phyloP scores from a whole-genome alignment of 2,888 invertebrate species.

The Drosophila stalkeri region DNA sequence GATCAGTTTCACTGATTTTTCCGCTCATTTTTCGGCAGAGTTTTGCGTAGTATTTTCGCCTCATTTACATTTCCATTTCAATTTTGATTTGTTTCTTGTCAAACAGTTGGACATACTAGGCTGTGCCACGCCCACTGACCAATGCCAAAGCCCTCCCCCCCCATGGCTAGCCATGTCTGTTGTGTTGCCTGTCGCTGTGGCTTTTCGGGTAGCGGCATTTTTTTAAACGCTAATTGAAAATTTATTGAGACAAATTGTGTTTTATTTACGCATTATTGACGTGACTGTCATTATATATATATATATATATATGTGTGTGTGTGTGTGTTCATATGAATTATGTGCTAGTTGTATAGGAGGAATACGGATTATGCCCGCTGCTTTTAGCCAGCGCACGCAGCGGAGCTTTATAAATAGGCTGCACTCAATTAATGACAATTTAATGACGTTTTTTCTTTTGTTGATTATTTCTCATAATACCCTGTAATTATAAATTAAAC shows the following conservation, averaged over 20 bases:
- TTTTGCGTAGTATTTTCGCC: slow-evolving; percentile 34
- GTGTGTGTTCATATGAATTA: slow-evolving; percentile 39
- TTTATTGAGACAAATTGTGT: slow-evolving; percentile 78
- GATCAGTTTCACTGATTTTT: background rate
- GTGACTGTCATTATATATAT: slow-evolving; percentile 1
- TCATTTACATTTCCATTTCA: slow-evolving; percentile 73
- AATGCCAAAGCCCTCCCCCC: background rate
- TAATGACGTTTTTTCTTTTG: slow-evolving; percentile 37
- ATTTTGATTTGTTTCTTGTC: slow-evolving; percentile 79
- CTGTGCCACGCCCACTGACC: slow-evolving; percentile 41
- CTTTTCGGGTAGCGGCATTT: slow-evolving; percentile 47
- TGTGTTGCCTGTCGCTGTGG: slow-evolving; percentile 36
- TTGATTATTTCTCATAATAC: slow-evolving; percentile 12
- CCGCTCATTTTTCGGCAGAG: slow-evolving; percentile 4
- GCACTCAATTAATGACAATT: slow-evolving; percentile 55
- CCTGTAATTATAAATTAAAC: background rate
- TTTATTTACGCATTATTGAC: slow-evolving; percentile 61
- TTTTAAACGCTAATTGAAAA: slow-evolving; percentile 75
- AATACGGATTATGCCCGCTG: slow-evolving; percentile 18
- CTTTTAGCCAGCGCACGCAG: slow-evolving; percentile 7
- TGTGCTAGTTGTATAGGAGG: slow-evolving; percentile 43
- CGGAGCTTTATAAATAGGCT: slow-evolving; percentile 47
- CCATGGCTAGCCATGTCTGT: background rate
- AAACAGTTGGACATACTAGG: slow-evolving; percentile 64
- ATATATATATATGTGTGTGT: slow-evolving; percentile 10